phyloP scores from a whole-genome alignment of 2,797 vertebrate species.

The Crypturellus tataupa region DNA sequence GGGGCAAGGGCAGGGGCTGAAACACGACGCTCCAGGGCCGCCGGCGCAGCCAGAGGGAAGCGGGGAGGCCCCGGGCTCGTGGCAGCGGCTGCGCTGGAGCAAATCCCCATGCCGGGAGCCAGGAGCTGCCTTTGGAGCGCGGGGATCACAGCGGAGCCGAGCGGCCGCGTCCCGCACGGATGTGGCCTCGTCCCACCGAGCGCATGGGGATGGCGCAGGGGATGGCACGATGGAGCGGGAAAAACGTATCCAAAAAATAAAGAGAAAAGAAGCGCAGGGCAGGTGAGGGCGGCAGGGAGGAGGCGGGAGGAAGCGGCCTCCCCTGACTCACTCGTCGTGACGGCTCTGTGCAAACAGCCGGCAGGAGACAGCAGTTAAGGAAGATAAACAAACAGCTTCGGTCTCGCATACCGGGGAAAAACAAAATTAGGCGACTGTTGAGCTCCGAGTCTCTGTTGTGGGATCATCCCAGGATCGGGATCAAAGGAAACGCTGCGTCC shows the following conservation, averaged over 20 bases:
- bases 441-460: background rate
- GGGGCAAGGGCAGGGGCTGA: background rate
- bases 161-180: no score
- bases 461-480: background rate
- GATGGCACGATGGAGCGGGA: accelerated
- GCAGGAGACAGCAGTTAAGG: background rate
- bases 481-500: background rate
- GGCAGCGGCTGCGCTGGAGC: no score
- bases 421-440: background rate
- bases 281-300: slow-evolving; percentile 12
- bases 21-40: background rate
- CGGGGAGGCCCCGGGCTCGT: no score
- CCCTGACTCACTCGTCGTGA: background rate
- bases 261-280: background rate
- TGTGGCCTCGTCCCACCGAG: background rate
- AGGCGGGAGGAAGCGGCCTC: background rate
- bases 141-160: no score
- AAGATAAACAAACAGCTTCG: background rate
- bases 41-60: background rate
- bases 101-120: no score
- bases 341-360: background rate
- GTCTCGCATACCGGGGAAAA: background rate
- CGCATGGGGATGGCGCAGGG: background rate
- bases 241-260: background rate
- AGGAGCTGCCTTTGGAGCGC: no score